Conservation (phyloP, 2,888 invertebrate genomes). For the Aporophyla lueneburgensis region DNA sequence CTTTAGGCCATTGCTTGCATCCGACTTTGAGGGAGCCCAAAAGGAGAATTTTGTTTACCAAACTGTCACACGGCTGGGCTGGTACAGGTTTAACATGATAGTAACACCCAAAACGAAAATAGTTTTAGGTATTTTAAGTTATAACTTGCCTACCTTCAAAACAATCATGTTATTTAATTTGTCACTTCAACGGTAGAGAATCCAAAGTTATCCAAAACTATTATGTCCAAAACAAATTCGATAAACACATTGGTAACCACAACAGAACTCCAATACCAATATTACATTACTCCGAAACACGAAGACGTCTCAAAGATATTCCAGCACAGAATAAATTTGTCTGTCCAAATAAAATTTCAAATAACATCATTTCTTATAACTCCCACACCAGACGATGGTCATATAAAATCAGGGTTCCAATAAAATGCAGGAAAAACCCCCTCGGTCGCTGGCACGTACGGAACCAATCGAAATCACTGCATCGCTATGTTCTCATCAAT, state of each 20-base stretch:
- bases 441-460: slow-evolving; percentile 73
- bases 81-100: too few species aligned
- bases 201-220: too few species aligned
- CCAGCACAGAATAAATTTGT: slow-evolving; percentile 58
- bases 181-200: too few species aligned
- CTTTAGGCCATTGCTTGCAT: background rate
- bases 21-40: background rate
- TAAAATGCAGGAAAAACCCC: slow-evolving; percentile 75
- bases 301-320: slow-evolving; percentile 37
- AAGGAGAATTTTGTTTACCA: too few species aligned
- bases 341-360: slow-evolving; percentile 62
- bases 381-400: slow-evolving; percentile 64
- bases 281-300: slow-evolving; percentile 22
- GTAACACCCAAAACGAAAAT: too few species aligned
- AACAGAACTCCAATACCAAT: slow-evolving; percentile 28
- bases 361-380: slow-evolving; percentile 51
- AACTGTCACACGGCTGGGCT: too few species aligned
- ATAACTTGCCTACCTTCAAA: background rate
- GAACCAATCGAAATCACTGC: slow-evolving; percentile 84
- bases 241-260: slow-evolving; percentile 21
- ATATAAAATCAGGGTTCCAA: slow-evolving; percentile 76
- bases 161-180: background rate
- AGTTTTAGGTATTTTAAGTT: too few species aligned
- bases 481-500: slow-evolving; percentile 75
- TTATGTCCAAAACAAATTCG: slow-evolving; percentile 24